Evolutionary conservation across 2,113 vertebrate species (phyloP).

Genomic region (Phyllostomus discolor): DNA sequence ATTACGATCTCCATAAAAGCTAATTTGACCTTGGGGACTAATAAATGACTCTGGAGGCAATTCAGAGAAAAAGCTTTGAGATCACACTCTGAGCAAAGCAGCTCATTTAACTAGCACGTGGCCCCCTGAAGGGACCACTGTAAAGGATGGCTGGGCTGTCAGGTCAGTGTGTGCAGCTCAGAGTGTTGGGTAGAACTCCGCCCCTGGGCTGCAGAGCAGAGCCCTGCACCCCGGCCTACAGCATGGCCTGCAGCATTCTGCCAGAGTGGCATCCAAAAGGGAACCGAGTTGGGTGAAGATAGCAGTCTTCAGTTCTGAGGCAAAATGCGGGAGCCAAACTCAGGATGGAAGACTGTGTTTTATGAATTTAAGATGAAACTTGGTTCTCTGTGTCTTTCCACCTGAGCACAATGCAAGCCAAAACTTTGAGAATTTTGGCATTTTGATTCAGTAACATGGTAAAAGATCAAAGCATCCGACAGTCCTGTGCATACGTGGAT

Average conservation of each 20-base stretch:
- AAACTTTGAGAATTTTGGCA: not conserved
- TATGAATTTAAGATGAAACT: not conserved
- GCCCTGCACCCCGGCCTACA: rapidly evolving
- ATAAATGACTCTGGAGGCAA: not conserved
- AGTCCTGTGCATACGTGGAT: not conserved
- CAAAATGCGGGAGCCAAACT: not conserved
- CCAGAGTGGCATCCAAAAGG: rapidly evolving
- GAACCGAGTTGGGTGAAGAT: rapidly evolving
- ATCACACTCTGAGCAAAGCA: not conserved
- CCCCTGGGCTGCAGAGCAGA: not conserved
- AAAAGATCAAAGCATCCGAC: not conserved
- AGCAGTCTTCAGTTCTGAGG: not conserved
- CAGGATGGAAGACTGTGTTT: not conserved
- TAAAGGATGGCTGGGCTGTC: not conserved
- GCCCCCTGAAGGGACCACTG: not conserved
- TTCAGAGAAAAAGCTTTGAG: not conserved
- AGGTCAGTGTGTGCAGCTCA: rapidly evolving
- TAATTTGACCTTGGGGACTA: not conserved
- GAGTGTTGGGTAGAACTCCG: rapidly evolving
- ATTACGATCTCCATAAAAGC: not conserved
- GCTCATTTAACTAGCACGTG: rapidly evolving
- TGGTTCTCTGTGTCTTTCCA: not conserved
- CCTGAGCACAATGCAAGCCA: not conserved
- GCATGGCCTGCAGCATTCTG: rapidly evolving
- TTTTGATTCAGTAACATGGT: not conserved